phyloP scores from a whole-genome alignment of 2,888 invertebrate genomes.

The Portevinia maculata region DNA sequence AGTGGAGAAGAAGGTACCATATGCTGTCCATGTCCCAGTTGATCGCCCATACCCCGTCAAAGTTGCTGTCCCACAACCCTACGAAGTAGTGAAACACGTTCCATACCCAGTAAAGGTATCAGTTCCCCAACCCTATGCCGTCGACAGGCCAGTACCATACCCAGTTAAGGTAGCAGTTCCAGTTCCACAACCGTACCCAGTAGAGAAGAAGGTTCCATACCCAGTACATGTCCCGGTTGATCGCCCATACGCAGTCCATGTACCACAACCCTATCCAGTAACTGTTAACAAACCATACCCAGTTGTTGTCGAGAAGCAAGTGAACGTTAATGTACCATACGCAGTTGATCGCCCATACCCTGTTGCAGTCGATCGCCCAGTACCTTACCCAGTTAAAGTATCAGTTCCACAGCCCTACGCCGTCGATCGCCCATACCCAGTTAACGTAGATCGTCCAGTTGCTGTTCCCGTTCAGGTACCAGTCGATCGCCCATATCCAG shows the following conservation, averaged over 20 bases:
- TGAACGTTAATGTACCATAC: constrained; percentile 87
- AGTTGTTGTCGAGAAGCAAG: constrained; percentile 85
- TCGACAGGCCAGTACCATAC: constrained; percentile 85
- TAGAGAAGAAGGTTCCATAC: constrained; percentile 85
- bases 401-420: constrained; percentile 87
- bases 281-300: constrained; percentile 87
- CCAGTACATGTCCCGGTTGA: constrained; percentile 87
- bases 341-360: constrained; percentile 87
- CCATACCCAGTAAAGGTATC: constrained; percentile 85
- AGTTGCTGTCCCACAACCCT: constrained; percentile 87
- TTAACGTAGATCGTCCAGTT: constrained; percentile 84
- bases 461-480: constrained; percentile 87
- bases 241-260: constrained; percentile 87
- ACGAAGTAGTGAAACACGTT: constrained; percentile 86
- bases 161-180: constrained; percentile 86
- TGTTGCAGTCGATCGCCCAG: constrained; percentile 86
- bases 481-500: constrained; percentile 87
- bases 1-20: constrained; percentile 85
- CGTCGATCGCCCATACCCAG: constrained; percentile 85
- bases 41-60: constrained; percentile 87
- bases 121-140: constrained; percentile 82
- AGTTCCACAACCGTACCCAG: constrained; percentile 85
- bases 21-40: constrained; percentile 85
- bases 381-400: constrained; percentile 84
- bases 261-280: constrained; percentile 87